Conservation (phyloP, 2,113 vertebrate genomes). For the Syrmaticus mikado region DNA sequence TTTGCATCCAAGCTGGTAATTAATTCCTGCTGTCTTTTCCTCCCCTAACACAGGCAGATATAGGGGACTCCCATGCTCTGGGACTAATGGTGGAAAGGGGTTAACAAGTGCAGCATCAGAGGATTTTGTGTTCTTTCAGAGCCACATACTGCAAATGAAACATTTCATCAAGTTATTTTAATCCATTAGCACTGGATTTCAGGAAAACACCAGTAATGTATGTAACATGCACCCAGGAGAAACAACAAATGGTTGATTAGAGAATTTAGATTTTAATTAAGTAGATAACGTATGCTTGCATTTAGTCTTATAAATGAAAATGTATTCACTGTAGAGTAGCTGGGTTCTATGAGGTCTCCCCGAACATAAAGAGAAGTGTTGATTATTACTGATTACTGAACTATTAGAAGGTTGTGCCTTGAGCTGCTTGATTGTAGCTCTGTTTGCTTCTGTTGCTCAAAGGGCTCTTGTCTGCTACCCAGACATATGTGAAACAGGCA, state of each 20-base stretch:
- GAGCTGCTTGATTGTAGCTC: conserved; percentile 71
- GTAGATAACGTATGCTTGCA: conserved; percentile 75
- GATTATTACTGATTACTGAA: conserved; percentile 78
- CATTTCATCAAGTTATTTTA: conserved; percentile 47
- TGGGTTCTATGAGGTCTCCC: conserved; percentile 73
- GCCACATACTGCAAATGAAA: neutral
- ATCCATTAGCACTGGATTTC: conserved; percentile 65
- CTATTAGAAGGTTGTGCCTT: conserved; percentile 71
- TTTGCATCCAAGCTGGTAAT: neutral
- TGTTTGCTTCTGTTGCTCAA: conserved; percentile 63
- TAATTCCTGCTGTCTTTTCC: neutral
- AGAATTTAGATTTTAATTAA: conserved; percentile 83
- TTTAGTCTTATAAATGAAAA: conserved; percentile 76
- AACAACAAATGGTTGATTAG: conserved; percentile 75
- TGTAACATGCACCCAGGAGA: conserved; percentile 66
- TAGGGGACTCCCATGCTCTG: neutral
- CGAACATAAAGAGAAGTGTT: conserved; percentile 71
- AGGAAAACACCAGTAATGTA: conserved; percentile 57
- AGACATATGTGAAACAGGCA: conserved; percentile 46
- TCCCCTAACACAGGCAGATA: neutral
- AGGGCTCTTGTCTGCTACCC: conserved; percentile 66
- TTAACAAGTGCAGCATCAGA: fast-evolving
- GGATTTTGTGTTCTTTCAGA: neutral
- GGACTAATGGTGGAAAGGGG: fast-evolving
- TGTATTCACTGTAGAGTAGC: conserved; percentile 74